Evolutionary conservation across 2,888 invertebrate genomes (phyloP), one percentile per base, ranked within the genome.

Genomic region (Drosophila falleni): DNA sequence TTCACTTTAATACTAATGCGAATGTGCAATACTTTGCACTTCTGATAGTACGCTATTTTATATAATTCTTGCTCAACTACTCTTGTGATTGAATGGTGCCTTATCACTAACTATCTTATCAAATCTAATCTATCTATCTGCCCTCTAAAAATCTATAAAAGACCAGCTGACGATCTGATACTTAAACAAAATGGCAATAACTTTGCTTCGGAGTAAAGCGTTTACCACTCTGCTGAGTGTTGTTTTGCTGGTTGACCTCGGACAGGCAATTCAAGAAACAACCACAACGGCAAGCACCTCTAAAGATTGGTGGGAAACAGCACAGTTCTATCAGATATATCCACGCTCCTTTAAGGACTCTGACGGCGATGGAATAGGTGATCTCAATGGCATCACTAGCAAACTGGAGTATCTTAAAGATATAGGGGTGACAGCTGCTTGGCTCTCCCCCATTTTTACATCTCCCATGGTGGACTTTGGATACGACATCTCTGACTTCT

Each of bases 301-400:
- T 1, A 89, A 93, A 3, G 95, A 96, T 80, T 98, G 98, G 98
- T 98, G 97, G 96, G 94, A 97, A 90, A 95, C 95, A 62, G 95
- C 95, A 33, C 94, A 95, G 10, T 94, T 97, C 61, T 98, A 98
- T 93, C 97, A 98, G 93, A 95, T 97, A 67, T 97, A 97, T 90
- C 96, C 97, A 0, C 94, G 96, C 69, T 97, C 97, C 0, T 98
- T 97, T 92, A 95, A 95, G 90, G 98, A 98, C 91, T 95, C 95
- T 31, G 93, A 97, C 90, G 95, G 95, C 0, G 96, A 97, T 91
- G 98, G 98, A 26, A 93, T 96, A 37, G 98, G 98, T 0, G 98
- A 98, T 92, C 92, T 98, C 35, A 94, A 94, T 94, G 95, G 95
- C 35, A 94, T 95, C 49, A 93, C 93, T 5, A 93, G 94, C n/a